Evolutionary conservation across 2,113 vertebrate genomes (phyloP).

Genomic region (Parotia lawesii): DNA sequence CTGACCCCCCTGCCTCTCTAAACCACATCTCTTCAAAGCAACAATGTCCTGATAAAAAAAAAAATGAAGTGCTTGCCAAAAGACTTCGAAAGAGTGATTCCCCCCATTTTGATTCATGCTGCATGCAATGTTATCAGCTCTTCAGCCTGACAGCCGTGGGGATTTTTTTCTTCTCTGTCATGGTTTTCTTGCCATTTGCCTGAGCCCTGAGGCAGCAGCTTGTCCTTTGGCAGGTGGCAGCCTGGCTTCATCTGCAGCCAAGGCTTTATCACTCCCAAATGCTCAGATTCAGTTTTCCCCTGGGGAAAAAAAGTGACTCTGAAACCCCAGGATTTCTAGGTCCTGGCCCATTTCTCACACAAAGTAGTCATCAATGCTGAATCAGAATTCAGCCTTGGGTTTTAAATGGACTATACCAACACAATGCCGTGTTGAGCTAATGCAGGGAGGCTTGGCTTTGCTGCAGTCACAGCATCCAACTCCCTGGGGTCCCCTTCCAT

Average conservation of each 20-base stretch:
- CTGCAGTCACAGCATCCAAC: neutral
- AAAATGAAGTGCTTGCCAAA: neutral
- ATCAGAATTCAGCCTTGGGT: neutral
- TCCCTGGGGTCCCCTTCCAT: neutral
- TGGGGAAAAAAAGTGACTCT: neutral
- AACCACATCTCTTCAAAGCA: neutral
- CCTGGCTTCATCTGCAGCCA: neutral
- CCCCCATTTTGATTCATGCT: neutral
- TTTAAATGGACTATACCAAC: neutral
- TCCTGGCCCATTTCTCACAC: neutral
- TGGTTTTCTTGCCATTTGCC: neutral
- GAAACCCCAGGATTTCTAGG: neutral
- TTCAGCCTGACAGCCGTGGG: neutral
- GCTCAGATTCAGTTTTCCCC: neutral
- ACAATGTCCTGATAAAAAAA: neutral
- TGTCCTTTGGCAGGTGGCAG: neutral
- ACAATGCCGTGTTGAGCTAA: fast-evolving
- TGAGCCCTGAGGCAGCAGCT: neutral
- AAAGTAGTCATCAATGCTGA: neutral
- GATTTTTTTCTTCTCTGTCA: neutral
- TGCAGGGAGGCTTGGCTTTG: neutral
- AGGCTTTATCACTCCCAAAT: neutral
- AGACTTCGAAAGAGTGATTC: neutral
- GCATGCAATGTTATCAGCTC: neutral
- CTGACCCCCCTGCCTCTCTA: neutral